A percentile compares a stretch with the other conserved stretches of the same genome.
phyloP scores from a whole-genome alignment of 2,113 vertebrate species.

The Gracilinanus agilis region DNA sequence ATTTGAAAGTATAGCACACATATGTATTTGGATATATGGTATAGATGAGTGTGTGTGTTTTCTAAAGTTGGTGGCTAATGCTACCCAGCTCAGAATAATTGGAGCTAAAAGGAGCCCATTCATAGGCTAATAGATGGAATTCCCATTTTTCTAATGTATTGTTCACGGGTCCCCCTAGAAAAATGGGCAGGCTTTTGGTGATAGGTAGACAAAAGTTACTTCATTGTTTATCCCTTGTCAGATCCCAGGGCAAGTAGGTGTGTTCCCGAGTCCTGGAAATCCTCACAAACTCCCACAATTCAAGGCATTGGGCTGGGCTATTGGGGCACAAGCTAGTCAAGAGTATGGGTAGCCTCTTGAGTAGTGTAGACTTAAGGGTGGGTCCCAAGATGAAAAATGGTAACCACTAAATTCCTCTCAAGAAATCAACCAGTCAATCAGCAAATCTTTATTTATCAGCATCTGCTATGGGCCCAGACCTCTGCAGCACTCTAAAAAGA shows the following conservation, averaged over 20 bases:
- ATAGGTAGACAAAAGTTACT: neutral
- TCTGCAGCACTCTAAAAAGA: neutral
- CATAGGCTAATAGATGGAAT: conserved; percentile 73
- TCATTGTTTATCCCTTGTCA: neutral
- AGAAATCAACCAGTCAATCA: neutral
- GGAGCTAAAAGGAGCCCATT: conserved; percentile 50
- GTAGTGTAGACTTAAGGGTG: neutral
- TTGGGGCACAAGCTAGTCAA: neutral
- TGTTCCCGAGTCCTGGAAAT: neutral
- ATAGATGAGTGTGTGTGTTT: fast-evolving
- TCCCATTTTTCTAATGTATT: conserved; percentile 67
- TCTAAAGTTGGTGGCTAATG: neutral
- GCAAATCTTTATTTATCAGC: neutral
- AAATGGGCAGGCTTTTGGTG: neutral
- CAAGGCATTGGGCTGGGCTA: neutral
- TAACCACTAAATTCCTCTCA: neutral
- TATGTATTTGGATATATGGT: fast-evolving
- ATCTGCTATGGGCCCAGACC: neutral
- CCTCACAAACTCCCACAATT: neutral
- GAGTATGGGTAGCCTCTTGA: neutral
- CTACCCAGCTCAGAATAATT: conserved; percentile 61
- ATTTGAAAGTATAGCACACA: neutral
- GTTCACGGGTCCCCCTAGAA: neutral
- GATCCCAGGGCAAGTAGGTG: neutral
- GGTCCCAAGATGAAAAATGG: neutral